Percentiles rank a stretch among this genome's conserved stretches.
phyloP scores from a whole-genome alignment of 2,113 vertebrate genomes.

The Calyptomena viridis region DNA sequence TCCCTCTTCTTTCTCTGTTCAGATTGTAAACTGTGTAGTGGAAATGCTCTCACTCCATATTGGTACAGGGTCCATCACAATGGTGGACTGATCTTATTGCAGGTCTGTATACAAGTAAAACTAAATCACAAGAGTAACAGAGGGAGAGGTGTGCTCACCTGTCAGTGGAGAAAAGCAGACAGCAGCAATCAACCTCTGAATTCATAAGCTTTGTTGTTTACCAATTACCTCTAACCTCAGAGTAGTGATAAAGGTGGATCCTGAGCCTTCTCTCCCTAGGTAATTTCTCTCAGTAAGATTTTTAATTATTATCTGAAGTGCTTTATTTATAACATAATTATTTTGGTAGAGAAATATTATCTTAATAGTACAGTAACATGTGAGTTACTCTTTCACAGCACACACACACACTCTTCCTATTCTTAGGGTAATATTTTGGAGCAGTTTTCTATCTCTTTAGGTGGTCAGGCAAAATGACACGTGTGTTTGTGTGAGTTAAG shows the following conservation, averaged over 20 bases:
- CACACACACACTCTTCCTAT: background rate
- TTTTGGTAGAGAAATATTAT: background rate
- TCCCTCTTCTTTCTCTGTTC: background rate
- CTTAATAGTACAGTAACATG: background rate
- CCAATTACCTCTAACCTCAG: background rate
- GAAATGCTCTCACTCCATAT: background rate
- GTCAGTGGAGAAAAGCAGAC: background rate
- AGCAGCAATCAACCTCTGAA: background rate
- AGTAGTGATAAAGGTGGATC: background rate
- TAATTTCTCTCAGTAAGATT: background rate
- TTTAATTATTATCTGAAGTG: background rate
- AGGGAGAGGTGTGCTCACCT: background rate
- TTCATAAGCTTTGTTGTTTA: background rate
- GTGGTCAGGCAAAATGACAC: background rate
- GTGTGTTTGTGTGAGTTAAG: background rate
- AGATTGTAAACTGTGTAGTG: background rate
- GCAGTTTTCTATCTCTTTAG: background rate
- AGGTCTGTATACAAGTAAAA: background rate
- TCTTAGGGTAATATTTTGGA: background rate
- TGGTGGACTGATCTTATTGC: background rate
- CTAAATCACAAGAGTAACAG: background rate
- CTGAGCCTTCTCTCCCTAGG: background rate
- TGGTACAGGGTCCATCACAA: background rate
- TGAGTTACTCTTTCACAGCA: background rate
- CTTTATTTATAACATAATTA: background rate